phyloP scores from a whole-genome alignment of 1,140 invertebrate genomes.

The Neotoxoptera formosana region DNA sequence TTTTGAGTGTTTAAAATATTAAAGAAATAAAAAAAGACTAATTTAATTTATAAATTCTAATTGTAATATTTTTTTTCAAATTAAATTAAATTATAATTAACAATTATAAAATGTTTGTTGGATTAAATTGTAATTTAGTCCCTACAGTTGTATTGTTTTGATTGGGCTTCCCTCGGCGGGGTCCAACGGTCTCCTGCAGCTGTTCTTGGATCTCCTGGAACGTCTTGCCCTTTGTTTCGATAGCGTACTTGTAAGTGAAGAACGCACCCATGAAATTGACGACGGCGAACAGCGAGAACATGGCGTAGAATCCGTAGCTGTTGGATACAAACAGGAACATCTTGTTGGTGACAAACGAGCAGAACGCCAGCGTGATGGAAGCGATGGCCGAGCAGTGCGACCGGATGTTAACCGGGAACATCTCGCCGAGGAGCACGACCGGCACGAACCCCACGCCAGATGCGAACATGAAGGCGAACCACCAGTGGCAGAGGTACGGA shows the following conservation, averaged over 20 bases:
- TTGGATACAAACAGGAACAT: conserved; percentile 59
- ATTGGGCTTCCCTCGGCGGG: background rate
- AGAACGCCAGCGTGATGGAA: conserved; percentile 59
- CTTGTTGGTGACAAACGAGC: conserved; percentile 61
- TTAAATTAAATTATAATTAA: too few relatives aligned
- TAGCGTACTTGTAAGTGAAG: conserved; percentile 63
- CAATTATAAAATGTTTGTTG: too few relatives aligned
- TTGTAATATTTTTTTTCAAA: too few relatives aligned
- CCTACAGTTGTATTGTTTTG: background rate
- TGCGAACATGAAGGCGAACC: conserved; percentile 60
- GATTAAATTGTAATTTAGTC: too few relatives aligned
- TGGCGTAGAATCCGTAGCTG: conserved; percentile 53
- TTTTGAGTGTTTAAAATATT: too few relatives aligned
- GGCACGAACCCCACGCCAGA: conserved; percentile 61
- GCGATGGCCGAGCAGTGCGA: conserved; percentile 61
- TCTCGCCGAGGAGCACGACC: conserved; percentile 61
- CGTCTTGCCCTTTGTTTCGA: conserved; percentile 82
- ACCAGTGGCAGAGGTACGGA: conserved; percentile 57
- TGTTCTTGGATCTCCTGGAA: conserved; percentile 76
- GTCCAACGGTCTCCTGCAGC: background rate
- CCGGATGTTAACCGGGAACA: conserved; percentile 62
- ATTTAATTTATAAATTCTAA: too few relatives aligned
- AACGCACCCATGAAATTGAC: conserved; percentile 68
- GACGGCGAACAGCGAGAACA: conserved; percentile 60
- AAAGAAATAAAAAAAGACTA: too few relatives aligned